phyloP scores from a whole-genome alignment of 2,888 invertebrate genomes.

The Torymus aiolomorphi region DNA sequence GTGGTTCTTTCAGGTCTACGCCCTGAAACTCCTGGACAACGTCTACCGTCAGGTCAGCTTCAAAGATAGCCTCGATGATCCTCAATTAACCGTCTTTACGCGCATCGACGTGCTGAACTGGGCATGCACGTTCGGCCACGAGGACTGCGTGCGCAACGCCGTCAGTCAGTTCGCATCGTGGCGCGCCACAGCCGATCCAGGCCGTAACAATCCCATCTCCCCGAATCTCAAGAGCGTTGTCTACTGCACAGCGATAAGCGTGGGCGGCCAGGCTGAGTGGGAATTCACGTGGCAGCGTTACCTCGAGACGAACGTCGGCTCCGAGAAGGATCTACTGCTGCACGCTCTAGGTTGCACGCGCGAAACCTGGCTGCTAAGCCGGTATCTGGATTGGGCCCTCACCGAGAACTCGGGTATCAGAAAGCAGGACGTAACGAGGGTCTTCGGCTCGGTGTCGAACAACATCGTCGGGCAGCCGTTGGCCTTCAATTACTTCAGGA shows the following conservation, averaged over 20 bases:
- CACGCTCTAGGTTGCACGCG: constrained; percentile 88
- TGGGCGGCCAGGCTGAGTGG: constrained; percentile 92
- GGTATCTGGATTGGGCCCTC: constrained; percentile 86
- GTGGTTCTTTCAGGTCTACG: constrained; percentile 79
- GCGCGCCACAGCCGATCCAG: constrained; percentile 84
- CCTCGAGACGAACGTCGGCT: constrained; percentile 84
- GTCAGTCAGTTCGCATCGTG: constrained; percentile 85
- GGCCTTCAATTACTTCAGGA: constrained; percentile 86
- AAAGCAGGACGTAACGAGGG: constrained; percentile 87
- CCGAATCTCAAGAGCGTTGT: constrained; percentile 89
- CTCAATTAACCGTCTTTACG: constrained; percentile 83
- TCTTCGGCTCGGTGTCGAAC: constrained; percentile 85
- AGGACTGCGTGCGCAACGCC: constrained; percentile 85
- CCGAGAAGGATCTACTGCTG: constrained; percentile 87
- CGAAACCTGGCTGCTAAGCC: constrained; percentile 88
- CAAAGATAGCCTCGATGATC: constrained; percentile 80
- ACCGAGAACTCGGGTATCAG: constrained; percentile 86
- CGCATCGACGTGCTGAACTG: constrained; percentile 84
- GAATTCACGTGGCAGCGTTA: constrained; percentile 91
- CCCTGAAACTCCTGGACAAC: constrained; percentile 81
- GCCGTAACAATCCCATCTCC: constrained; percentile 87
- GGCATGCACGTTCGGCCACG: constrained; percentile 86
- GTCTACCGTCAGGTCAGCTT: constrained; percentile 84
- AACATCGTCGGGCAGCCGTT: constrained; percentile 89
- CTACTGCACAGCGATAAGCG: constrained; percentile 90